Conservation (phyloP, 2,113 vertebrate genomes). For the Mus musculus region DNA sequence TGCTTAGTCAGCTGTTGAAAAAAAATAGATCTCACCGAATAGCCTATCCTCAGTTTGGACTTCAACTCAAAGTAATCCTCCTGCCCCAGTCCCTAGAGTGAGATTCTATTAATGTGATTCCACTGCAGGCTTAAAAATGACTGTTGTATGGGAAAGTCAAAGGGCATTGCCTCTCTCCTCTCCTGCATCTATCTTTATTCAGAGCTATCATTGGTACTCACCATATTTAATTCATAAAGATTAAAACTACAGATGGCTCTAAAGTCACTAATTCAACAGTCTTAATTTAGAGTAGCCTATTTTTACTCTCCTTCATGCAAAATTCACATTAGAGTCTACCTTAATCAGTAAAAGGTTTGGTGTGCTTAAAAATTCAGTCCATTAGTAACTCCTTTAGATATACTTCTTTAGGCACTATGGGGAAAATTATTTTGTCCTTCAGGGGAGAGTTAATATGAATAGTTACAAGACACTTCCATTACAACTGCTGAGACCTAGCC, state of each 20-base stretch:
- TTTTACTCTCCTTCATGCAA: constrained; percentile 48
- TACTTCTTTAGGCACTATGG: neutral
- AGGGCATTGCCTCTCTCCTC: neutral
- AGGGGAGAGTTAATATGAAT: neutral
- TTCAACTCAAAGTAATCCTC: neutral
- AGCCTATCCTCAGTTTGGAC: neutral
- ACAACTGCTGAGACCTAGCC: neutral
- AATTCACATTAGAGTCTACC: neutral
- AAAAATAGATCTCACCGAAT: neutral
- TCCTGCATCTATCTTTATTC: neutral
- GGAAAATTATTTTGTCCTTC: neutral
- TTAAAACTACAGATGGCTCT: constrained; percentile 26
- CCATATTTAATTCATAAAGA: constrained; percentile 50
- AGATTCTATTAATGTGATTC: neutral
- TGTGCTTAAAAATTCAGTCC: constrained; percentile 12
- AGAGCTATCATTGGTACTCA: neutral
- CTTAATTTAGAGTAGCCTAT: constrained; percentile 23
- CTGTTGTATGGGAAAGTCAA: neutral
- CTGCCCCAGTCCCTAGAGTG: neutral
- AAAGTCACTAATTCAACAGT: constrained; percentile 22
- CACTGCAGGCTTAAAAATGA: neutral
- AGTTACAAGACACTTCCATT: neutral
- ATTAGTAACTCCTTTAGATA: constrained; percentile 24
- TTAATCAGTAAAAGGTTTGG: constrained; percentile 29
- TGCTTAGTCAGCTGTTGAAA: neutral